Evolutionary conservation across 2,113 vertebrate species (phyloP).

Genomic region (Boleophthalmus pectinirostris): DNA sequence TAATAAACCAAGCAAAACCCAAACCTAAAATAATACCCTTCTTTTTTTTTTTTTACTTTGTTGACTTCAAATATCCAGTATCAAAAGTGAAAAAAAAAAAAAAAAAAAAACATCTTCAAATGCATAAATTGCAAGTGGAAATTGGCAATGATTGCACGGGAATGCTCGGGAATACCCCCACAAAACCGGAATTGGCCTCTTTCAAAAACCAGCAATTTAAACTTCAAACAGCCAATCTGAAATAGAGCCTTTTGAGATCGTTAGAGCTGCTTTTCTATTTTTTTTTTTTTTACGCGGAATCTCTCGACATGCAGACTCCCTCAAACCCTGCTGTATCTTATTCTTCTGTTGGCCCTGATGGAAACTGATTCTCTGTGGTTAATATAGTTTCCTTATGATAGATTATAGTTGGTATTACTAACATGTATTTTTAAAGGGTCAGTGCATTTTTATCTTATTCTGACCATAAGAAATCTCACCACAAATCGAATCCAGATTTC

Average conservation of each 20-base stretch:
- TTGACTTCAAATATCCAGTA: not conserved
- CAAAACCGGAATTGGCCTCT: not conserved
- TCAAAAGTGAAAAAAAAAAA: no score
- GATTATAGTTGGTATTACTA: not conserved
- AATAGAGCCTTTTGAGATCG: not conserved
- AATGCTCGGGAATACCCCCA: not conserved
- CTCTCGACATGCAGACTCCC: not conserved
- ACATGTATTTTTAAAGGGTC: not conserved
- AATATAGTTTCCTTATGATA: not conserved
- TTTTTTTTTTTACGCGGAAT: not conserved
- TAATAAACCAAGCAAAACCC: no score
- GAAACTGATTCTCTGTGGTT: not conserved
- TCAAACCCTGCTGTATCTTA: no score
- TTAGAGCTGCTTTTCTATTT: not conserved
- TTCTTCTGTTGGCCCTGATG: not conserved
- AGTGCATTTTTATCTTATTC: constrained; percentile 34
- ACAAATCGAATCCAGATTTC: constrained; percentile 55
- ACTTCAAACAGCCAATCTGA: not conserved
- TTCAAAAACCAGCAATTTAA: not conserved
- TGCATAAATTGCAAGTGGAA: not conserved
- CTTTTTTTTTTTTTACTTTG: no score
- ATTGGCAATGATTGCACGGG: not conserved
- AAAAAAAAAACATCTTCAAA: no score
- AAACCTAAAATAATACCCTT: no score
- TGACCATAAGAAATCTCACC: constrained; percentile 19